phyloP scores from a whole-genome alignment of 2,888 invertebrate species.

The Limnephilus lunatus region DNA sequence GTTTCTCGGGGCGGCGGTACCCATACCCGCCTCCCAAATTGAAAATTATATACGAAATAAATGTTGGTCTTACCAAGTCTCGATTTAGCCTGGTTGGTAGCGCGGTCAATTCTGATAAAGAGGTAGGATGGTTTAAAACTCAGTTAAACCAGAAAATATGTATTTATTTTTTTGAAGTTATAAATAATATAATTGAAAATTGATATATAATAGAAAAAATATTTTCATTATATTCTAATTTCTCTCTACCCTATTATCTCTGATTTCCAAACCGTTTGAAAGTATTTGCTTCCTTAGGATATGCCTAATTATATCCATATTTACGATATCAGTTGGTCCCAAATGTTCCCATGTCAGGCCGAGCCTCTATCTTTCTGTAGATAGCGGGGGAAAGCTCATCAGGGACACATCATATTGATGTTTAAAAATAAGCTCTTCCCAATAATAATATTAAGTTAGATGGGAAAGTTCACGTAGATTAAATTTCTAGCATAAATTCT shows the following conservation, averaged over 20 bases:
- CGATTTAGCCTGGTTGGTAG: no score
- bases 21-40: no score
- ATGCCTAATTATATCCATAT: constrained; percentile 21
- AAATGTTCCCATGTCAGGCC: constrained; percentile 40
- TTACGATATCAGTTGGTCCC: constrained; percentile 52
- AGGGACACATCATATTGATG: constrained; percentile 22
- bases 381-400: constrained; percentile 42
- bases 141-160: no score
- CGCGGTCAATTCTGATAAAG: no score
- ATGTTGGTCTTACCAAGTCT: no score
- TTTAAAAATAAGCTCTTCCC: constrained; percentile 27
- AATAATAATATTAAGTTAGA: not conserved
- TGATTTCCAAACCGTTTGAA: not conserved
- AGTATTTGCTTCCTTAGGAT: not conserved
- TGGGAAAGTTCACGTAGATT: not conserved
- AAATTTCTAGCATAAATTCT: not conserved
- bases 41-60: no score
- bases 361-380: constrained; percentile 40
- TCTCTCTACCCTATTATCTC: not conserved
- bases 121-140: no score
- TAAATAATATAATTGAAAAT: no score
- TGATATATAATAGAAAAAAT: no score
- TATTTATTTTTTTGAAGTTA: no score
- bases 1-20: no score
- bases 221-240: no score